phyloP scores from a whole-genome alignment of 2,113 vertebrate genomes.

The Bettongia penicillata region DNA sequence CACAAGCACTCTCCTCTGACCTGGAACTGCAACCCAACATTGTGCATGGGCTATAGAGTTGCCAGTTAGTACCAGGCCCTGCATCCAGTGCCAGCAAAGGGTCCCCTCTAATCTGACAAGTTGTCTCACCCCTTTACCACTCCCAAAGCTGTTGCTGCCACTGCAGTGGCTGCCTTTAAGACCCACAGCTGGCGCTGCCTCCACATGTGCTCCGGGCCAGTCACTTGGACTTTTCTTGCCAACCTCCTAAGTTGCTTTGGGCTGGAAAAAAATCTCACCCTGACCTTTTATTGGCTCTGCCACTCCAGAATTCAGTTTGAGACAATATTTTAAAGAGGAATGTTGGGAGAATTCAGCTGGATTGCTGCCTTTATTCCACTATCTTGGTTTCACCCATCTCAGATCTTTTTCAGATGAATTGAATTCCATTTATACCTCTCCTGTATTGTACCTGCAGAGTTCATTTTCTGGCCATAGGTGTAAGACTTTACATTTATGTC shows the following conservation, averaged over 20 bases:
- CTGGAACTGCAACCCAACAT: not conserved
- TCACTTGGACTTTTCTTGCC: not conserved
- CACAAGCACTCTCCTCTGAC: not conserved
- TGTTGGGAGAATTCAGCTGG: not conserved
- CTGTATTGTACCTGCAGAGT: not conserved
- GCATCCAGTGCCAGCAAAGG: not conserved
- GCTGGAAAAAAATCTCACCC: not conserved
- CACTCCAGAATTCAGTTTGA: not conserved
- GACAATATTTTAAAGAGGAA: not conserved
- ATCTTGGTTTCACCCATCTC: not conserved
- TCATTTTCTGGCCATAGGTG: not conserved
- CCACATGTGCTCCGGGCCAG: not conserved
- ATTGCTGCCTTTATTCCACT: not conserved
- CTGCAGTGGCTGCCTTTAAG: not conserved
- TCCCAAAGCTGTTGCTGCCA: not conserved
- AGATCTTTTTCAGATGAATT: not conserved
- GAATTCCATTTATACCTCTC: not conserved
- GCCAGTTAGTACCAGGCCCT: not conserved
- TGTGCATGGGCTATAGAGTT: not conserved
- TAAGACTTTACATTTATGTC: not conserved
- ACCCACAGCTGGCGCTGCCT: not conserved
- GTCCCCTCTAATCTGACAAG: not conserved
- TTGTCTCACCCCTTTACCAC: not conserved
- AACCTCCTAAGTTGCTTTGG: not conserved
- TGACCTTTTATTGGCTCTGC: not conserved